Percentiles rank a stretch among this genome's conserved stretches.
These are phyloP conservation scores for Cephalopholis sonnerati DNA, from an alignment of 2,113 vertebrate genomes.

Conservation along the genomic window DNA sequence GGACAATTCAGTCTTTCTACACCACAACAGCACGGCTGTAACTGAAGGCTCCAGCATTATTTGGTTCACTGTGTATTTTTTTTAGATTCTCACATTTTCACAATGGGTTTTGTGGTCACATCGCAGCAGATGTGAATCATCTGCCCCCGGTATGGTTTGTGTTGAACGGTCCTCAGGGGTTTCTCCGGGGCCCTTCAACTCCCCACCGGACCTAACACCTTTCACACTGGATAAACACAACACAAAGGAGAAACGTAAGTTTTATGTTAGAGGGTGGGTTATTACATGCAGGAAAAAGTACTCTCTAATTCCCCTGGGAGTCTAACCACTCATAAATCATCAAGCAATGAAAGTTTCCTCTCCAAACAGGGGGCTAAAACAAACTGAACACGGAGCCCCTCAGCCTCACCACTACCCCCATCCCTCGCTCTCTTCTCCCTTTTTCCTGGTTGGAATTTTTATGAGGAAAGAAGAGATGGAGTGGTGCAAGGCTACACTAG, in stretches of 20 bases:
- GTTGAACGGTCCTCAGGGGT: slow-evolving; percentile 27
- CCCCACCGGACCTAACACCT: slow-evolving; percentile 79
- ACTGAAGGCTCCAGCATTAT: slow-evolving; percentile 3
- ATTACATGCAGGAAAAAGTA: slow-evolving; percentile 73
- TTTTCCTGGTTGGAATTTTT: slow-evolving; percentile 76
- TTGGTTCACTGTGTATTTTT: slow-evolving; percentile 5
- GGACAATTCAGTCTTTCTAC: slow-evolving; percentile 32
- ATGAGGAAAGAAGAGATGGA: slow-evolving; percentile 77
- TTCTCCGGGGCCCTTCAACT: slow-evolving; percentile 32
- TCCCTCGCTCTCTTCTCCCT: slow-evolving; percentile 44
- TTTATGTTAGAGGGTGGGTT: slow-evolving; percentile 71
- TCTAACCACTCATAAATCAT: slow-evolving; percentile 80
- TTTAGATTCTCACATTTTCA: slow-evolving; percentile 58
- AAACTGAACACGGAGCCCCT: slow-evolving; percentile 74
- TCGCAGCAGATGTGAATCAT: slow-evolving; percentile 55
- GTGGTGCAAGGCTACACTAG: slow-evolving; percentile 16
- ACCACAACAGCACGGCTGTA: slow-evolving; percentile 26
- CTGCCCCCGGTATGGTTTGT: slow-evolving; percentile 50
- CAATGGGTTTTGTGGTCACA: slow-evolving; percentile 46
- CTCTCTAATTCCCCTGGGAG: slow-evolving; percentile 71
- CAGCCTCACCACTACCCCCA: slow-evolving; percentile 40
- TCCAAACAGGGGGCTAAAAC: slow-evolving; percentile 80
- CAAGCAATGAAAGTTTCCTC: slow-evolving; percentile 83
- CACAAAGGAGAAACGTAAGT: slow-evolving; percentile 66
- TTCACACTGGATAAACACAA: slow-evolving; percentile 74